A percentile compares a stretch with the other conserved stretches of the same genome.
phyloP scores from a whole-genome alignment of 2,888 invertebrate genomes.

The Acrobasis repandana region DNA sequence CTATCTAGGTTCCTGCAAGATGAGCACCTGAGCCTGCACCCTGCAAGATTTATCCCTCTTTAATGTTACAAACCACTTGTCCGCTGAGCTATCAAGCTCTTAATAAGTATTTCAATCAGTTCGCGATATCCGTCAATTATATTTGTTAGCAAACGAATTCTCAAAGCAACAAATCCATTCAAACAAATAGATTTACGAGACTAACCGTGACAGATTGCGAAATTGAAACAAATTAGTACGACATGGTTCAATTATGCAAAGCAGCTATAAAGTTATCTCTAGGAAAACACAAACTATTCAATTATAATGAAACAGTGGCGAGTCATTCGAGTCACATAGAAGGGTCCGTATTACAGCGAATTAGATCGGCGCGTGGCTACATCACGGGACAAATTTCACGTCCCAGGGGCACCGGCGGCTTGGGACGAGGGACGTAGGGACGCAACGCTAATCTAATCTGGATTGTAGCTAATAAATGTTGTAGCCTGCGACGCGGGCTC shows the following conservation, averaged over 20 bases:
- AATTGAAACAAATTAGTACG: constrained; percentile 75
- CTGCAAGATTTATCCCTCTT: no score
- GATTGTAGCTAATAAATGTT: constrained; percentile 82
- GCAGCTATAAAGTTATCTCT: constrained; percentile 76
- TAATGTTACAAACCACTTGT: no score
- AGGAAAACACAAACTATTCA: constrained; percentile 81
- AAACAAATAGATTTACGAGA: constrained; percentile 36
- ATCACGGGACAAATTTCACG: constrained; percentile 78
- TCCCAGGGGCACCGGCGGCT: constrained; percentile 58
- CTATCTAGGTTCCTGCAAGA: no score
- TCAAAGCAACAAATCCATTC: constrained; percentile 36
- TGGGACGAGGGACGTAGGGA: constrained; percentile 78
- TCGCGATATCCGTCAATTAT: no score
- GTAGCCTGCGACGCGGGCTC: constrained; percentile 69
- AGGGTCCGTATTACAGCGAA: constrained; percentile 70
- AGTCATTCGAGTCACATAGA: constrained; percentile 77
- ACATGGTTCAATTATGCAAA: constrained; percentile 77
- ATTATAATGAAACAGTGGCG: constrained; percentile 78
- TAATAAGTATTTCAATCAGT: no score
- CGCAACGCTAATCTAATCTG: constrained; percentile 82
- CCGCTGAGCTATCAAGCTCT: no score
- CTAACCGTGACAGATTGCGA: constrained; percentile 73
- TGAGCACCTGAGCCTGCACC: no score
- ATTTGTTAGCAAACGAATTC: not conserved
- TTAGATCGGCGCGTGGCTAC: constrained; percentile 80